Base-by-base conservation (phyloP, 2,888 invertebrate genomes). In the Catocala fraxini region DNA sequence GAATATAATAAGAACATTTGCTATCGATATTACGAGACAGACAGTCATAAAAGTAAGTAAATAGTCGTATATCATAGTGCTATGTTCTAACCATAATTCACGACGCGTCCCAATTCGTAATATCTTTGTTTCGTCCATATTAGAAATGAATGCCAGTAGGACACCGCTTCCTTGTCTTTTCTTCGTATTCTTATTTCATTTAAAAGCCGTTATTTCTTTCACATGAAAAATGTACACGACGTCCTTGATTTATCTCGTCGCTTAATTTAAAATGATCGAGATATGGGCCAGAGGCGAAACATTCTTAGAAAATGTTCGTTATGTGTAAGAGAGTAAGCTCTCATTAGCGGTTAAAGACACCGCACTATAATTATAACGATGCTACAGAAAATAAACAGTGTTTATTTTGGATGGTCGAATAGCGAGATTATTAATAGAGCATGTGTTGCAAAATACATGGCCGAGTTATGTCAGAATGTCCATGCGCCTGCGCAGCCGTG, bases 281-380 rank as follows among this genome's bases (percentile, higher is more conserved):
- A 82, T 77, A 71, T 77, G 70, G 70, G 70, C 47, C 70, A 68
- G 42, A 59, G 64, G 15, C 56, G 62, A 51, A 59, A 62, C 73
- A 70, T 77, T 77, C 76, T 71, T 77, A 77, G 76, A 77, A 77
- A 66, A 77, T 68, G 65, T 73, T 61, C 64, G 68, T 80, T 84
- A 82, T 79, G 76, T 82, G 80, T 82, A 84, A 77, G 73, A 78
- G 73, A 74, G 80, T 70, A 82, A 89, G 89, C 80, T 86, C 92
- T 84, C 87, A 92, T 92, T 93, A 91, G 84, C 92, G 92, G 91
- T 91, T 92, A 89, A 92, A 89, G 92, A 91, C 92, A 88, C 89
- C 85, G 80, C 71, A 81, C 87, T 91, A 89, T 91, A 89, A 92
- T 91, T 91, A 89, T 83, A 84, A 77, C 81, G 75, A 75, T 77